These are phyloP conservation scores for Agrochola lychnidis DNA, from an alignment of 2,888 invertebrate genomes.

Conservation along the genomic window DNA sequence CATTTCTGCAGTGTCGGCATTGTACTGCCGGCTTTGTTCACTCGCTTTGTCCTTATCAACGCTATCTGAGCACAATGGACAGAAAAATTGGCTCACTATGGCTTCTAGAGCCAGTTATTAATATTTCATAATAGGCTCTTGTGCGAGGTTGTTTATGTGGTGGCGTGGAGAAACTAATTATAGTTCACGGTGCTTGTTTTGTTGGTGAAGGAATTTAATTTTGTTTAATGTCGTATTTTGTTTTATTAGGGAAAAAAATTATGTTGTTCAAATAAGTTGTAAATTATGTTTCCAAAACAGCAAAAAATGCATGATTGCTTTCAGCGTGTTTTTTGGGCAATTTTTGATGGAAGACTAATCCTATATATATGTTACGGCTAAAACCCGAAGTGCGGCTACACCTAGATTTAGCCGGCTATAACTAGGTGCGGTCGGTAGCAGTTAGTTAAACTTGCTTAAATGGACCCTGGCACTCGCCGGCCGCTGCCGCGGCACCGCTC, in stretches of 20 bases:
- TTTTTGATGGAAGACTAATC: background rate
- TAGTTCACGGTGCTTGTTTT: constrained; percentile 34
- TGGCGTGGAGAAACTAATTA: constrained; percentile 65
- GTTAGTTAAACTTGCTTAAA: no score
- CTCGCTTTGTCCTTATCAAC: constrained; percentile 78
- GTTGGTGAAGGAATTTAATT: constrained; percentile 30
- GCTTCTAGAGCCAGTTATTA: constrained; percentile 81
- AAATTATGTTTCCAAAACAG: background rate
- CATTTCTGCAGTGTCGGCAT: constrained; percentile 64
- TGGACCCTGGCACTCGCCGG: no score
- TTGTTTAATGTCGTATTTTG: background rate
- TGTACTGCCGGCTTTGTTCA: constrained; percentile 69
- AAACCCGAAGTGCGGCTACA: no score
- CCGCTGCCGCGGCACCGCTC: no score
- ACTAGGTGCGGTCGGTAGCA: no score
- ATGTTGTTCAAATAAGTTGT: background rate
- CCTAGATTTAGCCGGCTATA: no score
- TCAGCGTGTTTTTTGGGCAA: background rate
- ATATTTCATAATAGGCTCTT: constrained; percentile 81
- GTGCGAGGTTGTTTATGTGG: constrained; percentile 48
- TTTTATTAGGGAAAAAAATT: background rate
- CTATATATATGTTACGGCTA: no score
- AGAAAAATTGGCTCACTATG: constrained; percentile 86
- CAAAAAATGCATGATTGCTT: background rate
- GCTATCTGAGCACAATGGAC: constrained; percentile 81